Evolutionary conservation across 2,888 invertebrate genomes (phyloP).

Genomic region (Gymnoscelis rufifasciata): DNA sequence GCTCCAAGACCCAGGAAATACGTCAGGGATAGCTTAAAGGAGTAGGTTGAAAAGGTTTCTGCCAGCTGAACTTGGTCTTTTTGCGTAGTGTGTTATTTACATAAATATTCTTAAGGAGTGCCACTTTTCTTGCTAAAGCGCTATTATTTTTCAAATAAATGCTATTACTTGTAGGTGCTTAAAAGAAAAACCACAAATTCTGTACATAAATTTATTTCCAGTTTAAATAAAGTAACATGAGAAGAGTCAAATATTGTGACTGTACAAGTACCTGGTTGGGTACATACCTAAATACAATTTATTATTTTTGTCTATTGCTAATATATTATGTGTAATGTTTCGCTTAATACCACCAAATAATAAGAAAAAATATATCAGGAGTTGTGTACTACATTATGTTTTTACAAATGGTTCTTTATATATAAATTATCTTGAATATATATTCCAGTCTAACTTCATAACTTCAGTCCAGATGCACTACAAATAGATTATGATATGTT

Average conservation of each 20-base stretch:
- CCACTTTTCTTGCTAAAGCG: too few relatives aligned
- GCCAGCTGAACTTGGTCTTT: too few relatives aligned
- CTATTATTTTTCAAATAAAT: too few relatives aligned
- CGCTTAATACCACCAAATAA: slow-evolving; percentile 3
- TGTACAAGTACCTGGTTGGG: slow-evolving; percentile 6
- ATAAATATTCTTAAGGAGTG: too few relatives aligned
- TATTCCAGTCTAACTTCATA: not conserved
- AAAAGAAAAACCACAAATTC: slow-evolving; percentile 23
- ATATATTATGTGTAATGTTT: too few relatives aligned
- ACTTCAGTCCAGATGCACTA: not conserved
- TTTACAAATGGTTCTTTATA: not conserved
- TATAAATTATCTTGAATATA: not conserved
- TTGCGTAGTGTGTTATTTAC: too few relatives aligned
- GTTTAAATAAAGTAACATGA: slow-evolving; percentile 46
- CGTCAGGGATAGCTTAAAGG: too few relatives aligned
- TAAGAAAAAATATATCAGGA: not conserved
- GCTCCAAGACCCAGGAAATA: too few relatives aligned
- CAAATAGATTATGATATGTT: not conserved
- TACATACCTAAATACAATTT: too few relatives aligned
- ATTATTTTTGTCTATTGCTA: too few relatives aligned
- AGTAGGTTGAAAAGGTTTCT: too few relatives aligned
- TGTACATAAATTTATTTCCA: slow-evolving; percentile 53
- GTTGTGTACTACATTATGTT: too few relatives aligned
- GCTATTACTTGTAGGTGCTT: not conserved
- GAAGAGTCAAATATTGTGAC: slow-evolving; percentile 38